Conservation (phyloP, 2,113 vertebrate species). For the Sylvilagus bachmani region DNA sequence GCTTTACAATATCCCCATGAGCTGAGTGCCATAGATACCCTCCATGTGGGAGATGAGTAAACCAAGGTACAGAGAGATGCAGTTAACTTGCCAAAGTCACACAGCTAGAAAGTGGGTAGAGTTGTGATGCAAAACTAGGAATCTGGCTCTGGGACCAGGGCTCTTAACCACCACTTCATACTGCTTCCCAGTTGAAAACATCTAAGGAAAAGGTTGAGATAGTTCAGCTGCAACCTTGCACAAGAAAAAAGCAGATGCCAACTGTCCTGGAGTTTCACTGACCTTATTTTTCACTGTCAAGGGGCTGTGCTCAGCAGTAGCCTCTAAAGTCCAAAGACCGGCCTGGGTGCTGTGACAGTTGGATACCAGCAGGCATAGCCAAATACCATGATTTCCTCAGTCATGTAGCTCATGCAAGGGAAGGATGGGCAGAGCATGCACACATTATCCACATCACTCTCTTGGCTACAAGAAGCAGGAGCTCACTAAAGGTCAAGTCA, state of each 20-base stretch:
- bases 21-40: not conserved
- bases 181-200: not conserved
- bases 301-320: not conserved
- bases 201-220: not conserved
- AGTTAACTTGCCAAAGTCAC: not conserved
- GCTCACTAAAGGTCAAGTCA: not conserved
- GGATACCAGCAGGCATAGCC: not conserved
- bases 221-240: not conserved
- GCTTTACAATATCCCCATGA: not conserved
- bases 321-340: not conserved
- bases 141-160: not conserved
- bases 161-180: not conserved
- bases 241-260: not conserved
- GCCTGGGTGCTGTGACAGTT: not conserved
- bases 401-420: not conserved
- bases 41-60: conserved; percentile 4
- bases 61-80: not conserved
- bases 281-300: not conserved
- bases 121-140: not conserved
- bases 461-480: not conserved
- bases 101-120: not conserved
- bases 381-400: not conserved
- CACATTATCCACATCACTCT: not conserved
- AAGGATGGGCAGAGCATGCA: not conserved
- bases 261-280: not conserved